These are phyloP conservation scores for Polyommatus icarus DNA, from an alignment of 2,888 invertebrate genomes.

Conservation along the genomic window DNA sequence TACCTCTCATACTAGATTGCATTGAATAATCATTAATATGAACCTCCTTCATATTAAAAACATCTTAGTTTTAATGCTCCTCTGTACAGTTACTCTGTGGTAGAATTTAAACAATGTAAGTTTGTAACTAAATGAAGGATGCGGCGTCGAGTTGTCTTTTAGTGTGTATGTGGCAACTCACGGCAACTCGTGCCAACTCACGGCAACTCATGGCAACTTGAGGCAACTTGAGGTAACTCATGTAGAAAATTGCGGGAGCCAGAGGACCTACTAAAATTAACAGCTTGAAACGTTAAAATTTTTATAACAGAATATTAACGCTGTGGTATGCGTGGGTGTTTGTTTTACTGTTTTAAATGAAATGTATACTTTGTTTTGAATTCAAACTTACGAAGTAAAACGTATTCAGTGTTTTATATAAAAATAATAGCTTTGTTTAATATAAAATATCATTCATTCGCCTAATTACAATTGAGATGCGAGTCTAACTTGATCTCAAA, in stretches of 20 bases:
- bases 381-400: not conserved
- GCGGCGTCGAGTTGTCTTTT: constrained; percentile 25
- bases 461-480: too few relatives aligned
- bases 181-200: not conserved
- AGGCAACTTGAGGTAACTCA: not conserved
- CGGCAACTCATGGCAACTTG: not conserved
- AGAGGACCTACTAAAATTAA: constrained; percentile 19
- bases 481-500: too few relatives aligned
- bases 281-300: constrained; percentile 1
- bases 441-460: not conserved
- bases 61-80: not conserved
- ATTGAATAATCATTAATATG: too few relatives aligned
- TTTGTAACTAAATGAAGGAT: constrained; percentile 34
- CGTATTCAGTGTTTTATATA: not conserved
- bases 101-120: constrained; percentile 33
- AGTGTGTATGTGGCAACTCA: constrained; percentile 3
- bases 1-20: too few relatives aligned
- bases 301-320: constrained; percentile 6
- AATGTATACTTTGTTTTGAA: not conserved
- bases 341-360: not conserved
- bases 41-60: not conserved
- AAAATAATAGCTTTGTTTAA: not conserved
- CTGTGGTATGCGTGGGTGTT: not conserved
- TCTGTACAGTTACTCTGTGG: constrained; percentile 13
- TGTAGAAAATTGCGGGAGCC: constrained; percentile 10